Conservation (phyloP, 2,888 invertebrate genomes). For the Scrobipalpa costella region DNA sequence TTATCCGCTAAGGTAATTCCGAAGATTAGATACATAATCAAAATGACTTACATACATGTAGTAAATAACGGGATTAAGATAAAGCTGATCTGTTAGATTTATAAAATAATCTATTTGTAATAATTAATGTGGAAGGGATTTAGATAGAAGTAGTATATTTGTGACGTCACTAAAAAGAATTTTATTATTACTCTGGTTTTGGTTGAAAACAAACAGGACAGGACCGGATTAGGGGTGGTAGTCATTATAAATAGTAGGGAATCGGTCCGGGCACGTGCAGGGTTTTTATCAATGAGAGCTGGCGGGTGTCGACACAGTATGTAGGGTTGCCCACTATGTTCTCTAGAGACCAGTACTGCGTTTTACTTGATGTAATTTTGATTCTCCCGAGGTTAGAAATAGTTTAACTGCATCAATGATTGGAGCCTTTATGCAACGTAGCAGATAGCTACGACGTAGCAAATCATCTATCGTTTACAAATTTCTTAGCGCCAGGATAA, state of each 20-base stretch:
- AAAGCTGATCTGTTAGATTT: slow-evolving; percentile 31
- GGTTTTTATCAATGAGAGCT: slow-evolving; percentile 68
- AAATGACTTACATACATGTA: slow-evolving; percentile 32
- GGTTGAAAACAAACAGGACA: slow-evolving; percentile 56
- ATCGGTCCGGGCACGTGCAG: slow-evolving; percentile 74
- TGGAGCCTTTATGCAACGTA: no score
- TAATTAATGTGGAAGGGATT: slow-evolving; percentile 25
- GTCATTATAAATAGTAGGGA: slow-evolving; percentile 70
- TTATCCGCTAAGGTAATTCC: slow-evolving; percentile 30
- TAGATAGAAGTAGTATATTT: slow-evolving; percentile 15
- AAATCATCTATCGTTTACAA: no score
- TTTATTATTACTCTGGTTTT: slow-evolving; percentile 24
- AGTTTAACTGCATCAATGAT: neutral
- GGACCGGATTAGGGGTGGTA: slow-evolving; percentile 52
- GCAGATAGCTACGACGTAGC: no score
- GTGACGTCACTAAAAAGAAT: slow-evolving; percentile 19
- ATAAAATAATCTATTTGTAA: slow-evolving; percentile 26
- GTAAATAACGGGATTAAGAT: slow-evolving; percentile 34
- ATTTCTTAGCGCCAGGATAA: no score
- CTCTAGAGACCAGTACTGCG: neutral
- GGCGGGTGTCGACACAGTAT: slow-evolving; percentile 35
- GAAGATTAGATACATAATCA: slow-evolving; percentile 27
- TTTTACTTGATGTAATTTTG: neutral
- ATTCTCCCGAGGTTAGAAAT: neutral
- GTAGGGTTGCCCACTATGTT: neutral